Conservation (phyloP, 2,113 vertebrate genomes). For the western clawed frog (Xenopus tropicalis) region UCB_Xtro_10.0 CM004446.2:89009001-89009500, state of each 20-base stretch:
- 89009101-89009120: background rate
- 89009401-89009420: too few species aligned
- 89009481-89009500: too few species aligned
- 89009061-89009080: background rate
- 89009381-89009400: too few species aligned
- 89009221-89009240: too few species aligned
- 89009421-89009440: too few species aligned
- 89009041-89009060: background rate
- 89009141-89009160: background rate
- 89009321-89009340: constrained; percentile 16
- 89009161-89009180: background rate
- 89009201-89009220: too few species aligned
- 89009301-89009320: constrained; percentile 23
- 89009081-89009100: background rate
- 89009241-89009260: constrained; percentile 3
- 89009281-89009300: background rate
- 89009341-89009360: too few species aligned
- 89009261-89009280: background rate
- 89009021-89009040: background rate
- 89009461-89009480: too few species aligned
- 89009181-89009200: background rate
- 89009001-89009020: background rate
- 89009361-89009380: too few species aligned
- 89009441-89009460: too few species aligned
- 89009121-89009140: background rate